These are phyloP conservation scores for Felis catus DNA, from an alignment of 2,113 vertebrate species.

Conservation along the genomic window DNA sequence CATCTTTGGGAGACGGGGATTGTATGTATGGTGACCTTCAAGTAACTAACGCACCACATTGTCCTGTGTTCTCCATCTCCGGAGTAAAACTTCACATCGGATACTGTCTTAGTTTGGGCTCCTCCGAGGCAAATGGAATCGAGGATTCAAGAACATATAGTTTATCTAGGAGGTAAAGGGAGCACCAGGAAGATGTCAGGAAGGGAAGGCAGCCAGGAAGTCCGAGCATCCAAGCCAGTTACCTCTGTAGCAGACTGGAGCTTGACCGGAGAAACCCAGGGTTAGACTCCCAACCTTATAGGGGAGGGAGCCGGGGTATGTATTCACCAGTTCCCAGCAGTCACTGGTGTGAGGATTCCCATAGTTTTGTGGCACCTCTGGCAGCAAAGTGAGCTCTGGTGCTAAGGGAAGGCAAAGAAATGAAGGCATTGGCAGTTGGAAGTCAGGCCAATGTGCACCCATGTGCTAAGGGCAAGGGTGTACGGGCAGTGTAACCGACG, in stretches of 20 bases:
- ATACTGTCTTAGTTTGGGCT: background rate
- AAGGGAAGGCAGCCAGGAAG: background rate
- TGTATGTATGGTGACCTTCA: fast-evolving
- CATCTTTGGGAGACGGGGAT: background rate
- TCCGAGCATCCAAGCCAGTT: background rate
- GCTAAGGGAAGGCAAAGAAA: background rate
- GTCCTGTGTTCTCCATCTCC: background rate
- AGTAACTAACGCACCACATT: background rate
- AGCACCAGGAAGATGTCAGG: too few relatives aligned
- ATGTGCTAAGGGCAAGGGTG: fast-evolving
- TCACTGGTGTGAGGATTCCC: background rate
- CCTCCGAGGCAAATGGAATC: background rate
- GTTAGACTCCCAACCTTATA: background rate
- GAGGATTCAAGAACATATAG: background rate
- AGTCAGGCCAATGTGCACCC: background rate
- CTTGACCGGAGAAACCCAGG: background rate
- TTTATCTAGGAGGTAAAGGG: background rate
- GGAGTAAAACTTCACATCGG: background rate
- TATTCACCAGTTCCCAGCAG: background rate
- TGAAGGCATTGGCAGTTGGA: background rate
- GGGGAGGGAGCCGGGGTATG: too few relatives aligned
- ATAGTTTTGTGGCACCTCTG: background rate
- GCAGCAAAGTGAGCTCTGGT: background rate
- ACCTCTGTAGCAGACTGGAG: too few relatives aligned
- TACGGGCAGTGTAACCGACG: fast-evolving